A percentile compares a stretch with the other conserved stretches of the same genome.
These are phyloP conservation scores for Anisognathus igniventris DNA, from an alignment of 2,797 vertebrate genomes.

Conservation along the genomic window DNA sequence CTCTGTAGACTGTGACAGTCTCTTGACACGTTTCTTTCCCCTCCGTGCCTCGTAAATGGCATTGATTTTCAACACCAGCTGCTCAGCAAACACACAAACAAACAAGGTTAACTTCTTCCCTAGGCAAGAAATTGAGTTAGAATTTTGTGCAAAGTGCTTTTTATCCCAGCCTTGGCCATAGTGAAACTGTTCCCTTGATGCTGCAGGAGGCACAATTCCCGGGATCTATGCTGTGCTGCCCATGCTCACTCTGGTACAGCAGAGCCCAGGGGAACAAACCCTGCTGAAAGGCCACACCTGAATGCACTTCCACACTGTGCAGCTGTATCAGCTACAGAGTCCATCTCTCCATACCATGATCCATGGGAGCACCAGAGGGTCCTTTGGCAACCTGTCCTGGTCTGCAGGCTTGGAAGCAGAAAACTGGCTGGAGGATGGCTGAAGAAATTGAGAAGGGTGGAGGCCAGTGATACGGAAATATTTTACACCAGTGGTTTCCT, in stretches of 20 bases:
- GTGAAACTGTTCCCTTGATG: not conserved
- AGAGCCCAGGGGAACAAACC: not conserved
- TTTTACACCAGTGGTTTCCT: not conserved
- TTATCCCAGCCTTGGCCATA: not conserved
- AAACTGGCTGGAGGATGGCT: not conserved
- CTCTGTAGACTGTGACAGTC: constrained; percentile 89
- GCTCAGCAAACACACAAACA: constrained; percentile 60
- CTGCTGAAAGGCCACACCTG: not conserved
- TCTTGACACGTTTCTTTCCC: constrained; percentile 94
- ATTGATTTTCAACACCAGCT: constrained; percentile 96
- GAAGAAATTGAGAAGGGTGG: not conserved
- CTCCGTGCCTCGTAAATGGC: constrained; percentile 90
- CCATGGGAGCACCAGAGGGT: not conserved
- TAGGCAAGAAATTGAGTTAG: not conserved
- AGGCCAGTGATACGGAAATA: not conserved
- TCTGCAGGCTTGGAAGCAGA: not conserved
- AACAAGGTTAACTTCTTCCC: not conserved
- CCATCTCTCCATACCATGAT: not conserved
- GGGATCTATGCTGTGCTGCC: not conserved
- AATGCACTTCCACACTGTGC: not conserved
- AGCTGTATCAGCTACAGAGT: fast-evolving
- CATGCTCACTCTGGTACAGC: not conserved
- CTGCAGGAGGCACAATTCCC: not conserved
- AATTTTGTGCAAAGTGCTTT: not conserved
- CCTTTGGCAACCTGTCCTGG: not conserved